Conservation (phyloP, 2,888 invertebrate species). For the Theodoxus fluviatilis region DNA sequence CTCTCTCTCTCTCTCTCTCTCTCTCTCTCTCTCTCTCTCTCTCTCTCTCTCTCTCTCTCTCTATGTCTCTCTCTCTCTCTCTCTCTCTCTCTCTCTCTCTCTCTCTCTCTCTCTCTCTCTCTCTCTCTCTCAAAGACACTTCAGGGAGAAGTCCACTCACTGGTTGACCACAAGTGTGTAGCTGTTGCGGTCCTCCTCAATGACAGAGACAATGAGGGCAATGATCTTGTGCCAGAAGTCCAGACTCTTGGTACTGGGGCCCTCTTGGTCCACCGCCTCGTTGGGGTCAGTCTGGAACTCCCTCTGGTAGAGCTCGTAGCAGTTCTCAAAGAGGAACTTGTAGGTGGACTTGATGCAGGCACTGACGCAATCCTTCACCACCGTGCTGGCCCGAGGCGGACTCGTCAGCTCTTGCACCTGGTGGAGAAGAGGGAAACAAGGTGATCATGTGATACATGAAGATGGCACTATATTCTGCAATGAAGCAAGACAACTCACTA, state of each 20-base stretch:
- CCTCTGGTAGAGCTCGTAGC: conserved; percentile 89
- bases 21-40: no score
- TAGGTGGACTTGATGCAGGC: conserved; percentile 98
- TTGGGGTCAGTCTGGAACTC: conserved; percentile 63
- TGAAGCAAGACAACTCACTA: no score
- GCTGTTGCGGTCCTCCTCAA: conserved; percentile 97
- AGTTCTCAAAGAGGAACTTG: conserved; percentile 98
- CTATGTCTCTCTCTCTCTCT: no score
- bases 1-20: no score
- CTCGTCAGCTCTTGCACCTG: conserved; percentile 97
- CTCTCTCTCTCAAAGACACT: no score
- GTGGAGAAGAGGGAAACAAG: no score
- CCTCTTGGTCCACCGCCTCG: conserved; percentile 53
- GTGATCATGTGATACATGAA: no score
- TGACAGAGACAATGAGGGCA: conserved; percentile 94
- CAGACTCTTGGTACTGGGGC: conserved; percentile 84
- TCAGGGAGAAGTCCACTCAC: conserved; percentile 56
- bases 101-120: no score
- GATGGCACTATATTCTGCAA: no score
- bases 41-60: no score
- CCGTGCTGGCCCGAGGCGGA: conserved; percentile 97
- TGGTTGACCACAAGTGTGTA: conserved; percentile 98
- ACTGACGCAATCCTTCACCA: conserved; percentile 98
- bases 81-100: no score
- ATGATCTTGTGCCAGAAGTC: conserved; percentile 99